A percentile compares a stretch with the other conserved stretches of the same genome.
Conservation (phyloP, 1,140 invertebrate genomes). For the Drosophila bocqueti region DNA sequence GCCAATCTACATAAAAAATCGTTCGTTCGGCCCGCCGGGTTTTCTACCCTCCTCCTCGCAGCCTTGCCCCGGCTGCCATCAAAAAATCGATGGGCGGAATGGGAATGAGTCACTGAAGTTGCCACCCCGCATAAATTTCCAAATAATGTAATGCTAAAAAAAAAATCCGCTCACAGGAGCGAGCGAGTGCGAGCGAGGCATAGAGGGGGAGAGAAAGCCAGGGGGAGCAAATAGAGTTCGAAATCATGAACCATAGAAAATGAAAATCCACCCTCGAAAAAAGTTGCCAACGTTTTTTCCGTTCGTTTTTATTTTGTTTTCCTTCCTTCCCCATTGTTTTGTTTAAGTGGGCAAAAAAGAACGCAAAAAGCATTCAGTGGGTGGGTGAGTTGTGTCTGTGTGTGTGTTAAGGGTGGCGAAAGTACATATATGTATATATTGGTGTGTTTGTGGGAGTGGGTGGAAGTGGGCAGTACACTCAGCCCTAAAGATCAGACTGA, state of each 20-base stretch:
- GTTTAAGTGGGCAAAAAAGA: constrained; percentile 69
- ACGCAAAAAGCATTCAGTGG: constrained; percentile 69
- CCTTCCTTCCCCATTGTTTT: constrained; percentile 57
- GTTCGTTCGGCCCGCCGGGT: constrained; percentile 32
- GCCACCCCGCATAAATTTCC: constrained; percentile 81
- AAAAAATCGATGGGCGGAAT: constrained; percentile 74
- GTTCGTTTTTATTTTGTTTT: constrained; percentile 57
- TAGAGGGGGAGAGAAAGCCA: not conserved
- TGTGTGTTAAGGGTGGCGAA: constrained; percentile 27
- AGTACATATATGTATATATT: constrained; percentile 1
- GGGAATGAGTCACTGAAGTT: constrained; percentile 36
- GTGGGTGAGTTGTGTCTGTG: constrained; percentile 22
- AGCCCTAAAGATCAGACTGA: not conserved
- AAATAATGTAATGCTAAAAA: constrained; percentile 79
- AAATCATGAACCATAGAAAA: constrained; percentile 83
- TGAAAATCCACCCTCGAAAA: constrained; percentile 82
- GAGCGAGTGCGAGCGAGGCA: constrained; percentile 3
- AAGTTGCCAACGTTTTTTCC: constrained; percentile 66
- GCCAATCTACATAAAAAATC: constrained; percentile 82
- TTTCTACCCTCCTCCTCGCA: not conserved
- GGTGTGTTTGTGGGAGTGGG: constrained; percentile 35
- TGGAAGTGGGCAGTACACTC: constrained; percentile 21
- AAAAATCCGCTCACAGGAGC: constrained; percentile 53
- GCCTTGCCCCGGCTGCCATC: constrained; percentile 8
- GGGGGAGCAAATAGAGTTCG: constrained; percentile 74